phyloP scores from a whole-genome alignment of 1,140 invertebrate species.

The Brachionus calyciflorus region DNA sequence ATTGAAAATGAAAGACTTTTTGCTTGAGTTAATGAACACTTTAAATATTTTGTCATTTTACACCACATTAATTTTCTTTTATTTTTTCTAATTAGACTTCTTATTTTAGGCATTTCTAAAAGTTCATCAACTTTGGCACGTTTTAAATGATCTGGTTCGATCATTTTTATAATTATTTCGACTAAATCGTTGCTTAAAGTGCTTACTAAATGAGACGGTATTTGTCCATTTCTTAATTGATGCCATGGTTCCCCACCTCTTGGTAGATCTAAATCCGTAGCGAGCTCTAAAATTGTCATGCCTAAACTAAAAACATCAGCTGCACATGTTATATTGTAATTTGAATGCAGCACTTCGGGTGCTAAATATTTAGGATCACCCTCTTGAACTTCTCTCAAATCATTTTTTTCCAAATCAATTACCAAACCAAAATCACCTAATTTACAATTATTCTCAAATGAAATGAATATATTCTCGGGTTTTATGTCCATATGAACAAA shows the following conservation, averaged over 20 bases:
- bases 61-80: neutral
- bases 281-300: conserved; percentile 71
- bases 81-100: neutral
- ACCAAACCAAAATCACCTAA: conserved; percentile 73
- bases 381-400: conserved; percentile 62
- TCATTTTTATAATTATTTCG: conserved; percentile 65
- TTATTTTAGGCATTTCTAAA: conserved; percentile 54
- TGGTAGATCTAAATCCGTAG: conserved; percentile 71
- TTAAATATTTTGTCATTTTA: neutral
- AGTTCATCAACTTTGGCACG: conserved; percentile 65
- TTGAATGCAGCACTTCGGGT: conserved; percentile 69
- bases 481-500: conserved; percentile 75
- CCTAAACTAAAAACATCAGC: conserved; percentile 69
- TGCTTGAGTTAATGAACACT: neutral
- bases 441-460: conserved; percentile 67
- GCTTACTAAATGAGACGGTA: conserved; percentile 60
- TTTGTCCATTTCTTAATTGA: conserved; percentile 64
- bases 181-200: conserved; percentile 65
- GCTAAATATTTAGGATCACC: conserved; percentile 75
- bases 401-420: conserved; percentile 64
- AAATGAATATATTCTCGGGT: conserved; percentile 71
- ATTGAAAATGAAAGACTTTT: neutral
- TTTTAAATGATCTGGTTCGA: conserved; percentile 62
- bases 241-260: conserved; percentile 70
- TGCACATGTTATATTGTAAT: conserved; percentile 63